Base-by-base conservation (phyloP, 1,140 invertebrate species). In the Drosophila pectinifera region DNA sequence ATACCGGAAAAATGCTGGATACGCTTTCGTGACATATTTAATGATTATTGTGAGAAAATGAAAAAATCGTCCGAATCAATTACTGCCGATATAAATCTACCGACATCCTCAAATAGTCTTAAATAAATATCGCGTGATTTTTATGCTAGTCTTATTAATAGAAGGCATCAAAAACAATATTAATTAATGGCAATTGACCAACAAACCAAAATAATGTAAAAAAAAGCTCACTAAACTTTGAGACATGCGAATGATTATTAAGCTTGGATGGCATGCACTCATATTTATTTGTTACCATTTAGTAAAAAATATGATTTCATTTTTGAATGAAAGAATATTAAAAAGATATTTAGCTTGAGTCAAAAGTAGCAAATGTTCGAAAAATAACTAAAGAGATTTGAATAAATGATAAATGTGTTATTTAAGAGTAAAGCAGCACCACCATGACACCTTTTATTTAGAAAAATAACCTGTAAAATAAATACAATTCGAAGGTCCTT, bases 1-100 rank as follows among this genome's bases (percentile, higher is more conserved):
- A 97, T 99, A 92, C 98, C 98, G 78, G 98, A 99, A 93, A 98
- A 98, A 93, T 98, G 98, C 78, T 99, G 98, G 98, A 95, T 95
- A 64, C 95, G 97, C 81, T 99, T 99, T 95, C 96, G 98, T 78
- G 98, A 99, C 94, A 98, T 99, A 91, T 96, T 99, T 90, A 96
- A 96, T 79, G 98, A 99, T 92, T 98, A 98, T 93, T 98, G 97
- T 93, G 97, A 98, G 79, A 98, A 98, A 93, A 98, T 98, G 93
- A 92, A 92, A 78, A 92, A 92, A 82, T 88, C 91, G 78, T 90
- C 92, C 77, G 91, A 92, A 68, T 78, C 81, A 67, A 91, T 73
- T 74, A 91, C 92, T 91, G 90, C 91, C 90, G 91, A 92, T 74
- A 92, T 81, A 74, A 92, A 81, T 80, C 58, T 90, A 86, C 80